A percentile compares a stretch with the other conserved stretches of the same genome.
Conservation (phyloP, 2,797 vertebrate genomes). For the Gallinago stenura region DNA sequence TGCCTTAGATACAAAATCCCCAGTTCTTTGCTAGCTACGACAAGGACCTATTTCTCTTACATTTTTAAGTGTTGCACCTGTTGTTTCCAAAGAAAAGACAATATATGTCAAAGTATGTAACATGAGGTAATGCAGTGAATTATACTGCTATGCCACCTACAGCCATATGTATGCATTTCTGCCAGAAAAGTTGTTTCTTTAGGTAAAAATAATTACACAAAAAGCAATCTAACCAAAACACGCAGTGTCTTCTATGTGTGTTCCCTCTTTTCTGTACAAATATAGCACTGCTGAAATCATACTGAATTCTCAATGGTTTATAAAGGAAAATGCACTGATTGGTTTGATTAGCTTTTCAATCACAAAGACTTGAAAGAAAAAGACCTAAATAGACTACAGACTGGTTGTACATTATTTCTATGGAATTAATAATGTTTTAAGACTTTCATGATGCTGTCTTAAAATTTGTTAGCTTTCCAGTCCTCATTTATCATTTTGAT, state of each 20-base stretch:
- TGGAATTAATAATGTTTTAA: not conserved
- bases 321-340: not conserved
- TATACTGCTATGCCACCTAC: conserved; percentile 73
- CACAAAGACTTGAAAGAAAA: not conserved
- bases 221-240: not conserved
- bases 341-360: not conserved
- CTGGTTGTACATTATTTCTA: not conserved
- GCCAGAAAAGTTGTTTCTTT: conserved; percentile 10
- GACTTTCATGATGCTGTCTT: not conserved
- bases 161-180: conserved; percentile 62
- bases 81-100: not conserved
- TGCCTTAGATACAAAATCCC: not conserved
- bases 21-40: not conserved
- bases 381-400: not conserved
- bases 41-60: not conserved
- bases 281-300: not conserved
- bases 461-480: not conserved
- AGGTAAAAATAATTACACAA: conserved; percentile 8
- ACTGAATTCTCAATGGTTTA: not conserved
- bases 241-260: not conserved
- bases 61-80: not conserved
- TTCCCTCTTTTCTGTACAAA: not conserved
- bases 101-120: not conserved
- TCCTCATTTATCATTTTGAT: not conserved
- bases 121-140: conserved; percentile 4